A percentile compares a stretch with the other conserved stretches of the same genome.
Evolutionary conservation across 2,888 invertebrate genomes (phyloP).

Genomic region (Drosophila anomalata): DNA sequence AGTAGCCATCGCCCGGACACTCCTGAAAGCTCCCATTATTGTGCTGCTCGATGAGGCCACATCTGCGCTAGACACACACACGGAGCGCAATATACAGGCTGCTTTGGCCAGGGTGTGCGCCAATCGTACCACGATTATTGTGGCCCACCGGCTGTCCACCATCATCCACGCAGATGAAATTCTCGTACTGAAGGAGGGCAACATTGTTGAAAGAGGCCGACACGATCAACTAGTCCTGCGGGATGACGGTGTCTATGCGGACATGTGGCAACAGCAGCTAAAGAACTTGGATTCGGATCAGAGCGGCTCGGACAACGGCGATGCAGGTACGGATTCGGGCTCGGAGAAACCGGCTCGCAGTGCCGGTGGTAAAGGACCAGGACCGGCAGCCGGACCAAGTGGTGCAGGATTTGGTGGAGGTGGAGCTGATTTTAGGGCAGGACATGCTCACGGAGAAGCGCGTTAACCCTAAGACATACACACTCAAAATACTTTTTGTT

Average conservation of each 20-base stretch:
- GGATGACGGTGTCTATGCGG: conserved; percentile 90
- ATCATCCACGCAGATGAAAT: conserved; percentile 98
- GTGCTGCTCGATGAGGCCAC: conserved; percentile 98
- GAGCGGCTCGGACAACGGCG: conserved; percentile 31
- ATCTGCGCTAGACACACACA: conserved; percentile 97
- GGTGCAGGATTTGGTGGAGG: conserved; percentile 9
- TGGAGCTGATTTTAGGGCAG: conserved; percentile 56
- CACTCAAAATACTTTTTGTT: conserved; percentile 43
- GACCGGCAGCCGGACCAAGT: conserved; percentile 17
- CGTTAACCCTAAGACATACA: conserved; percentile 40
- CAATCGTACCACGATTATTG: conserved; percentile 95
- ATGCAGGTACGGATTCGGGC: conserved; percentile 13
- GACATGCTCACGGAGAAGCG: conserved; percentile 69
- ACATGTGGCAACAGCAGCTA: conserved; percentile 97
- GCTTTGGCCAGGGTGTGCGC: conserved; percentile 93
- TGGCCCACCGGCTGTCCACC: conserved; percentile 97
- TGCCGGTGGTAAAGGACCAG: conserved; percentile 13
- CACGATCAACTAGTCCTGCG: conserved; percentile 88
- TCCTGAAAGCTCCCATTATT: conserved; percentile 95
- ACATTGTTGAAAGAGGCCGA: conserved; percentile 95
- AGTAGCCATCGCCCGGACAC: conserved; percentile 97
- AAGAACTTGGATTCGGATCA: conserved; percentile 80
- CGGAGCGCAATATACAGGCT: conserved; percentile 96
- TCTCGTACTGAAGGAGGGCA: conserved; percentile 95
- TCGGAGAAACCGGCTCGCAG: conserved; percentile 18